Base-by-base conservation (phyloP, 2,113 vertebrate genomes). In the Campylomormyrus numenius region DNA sequence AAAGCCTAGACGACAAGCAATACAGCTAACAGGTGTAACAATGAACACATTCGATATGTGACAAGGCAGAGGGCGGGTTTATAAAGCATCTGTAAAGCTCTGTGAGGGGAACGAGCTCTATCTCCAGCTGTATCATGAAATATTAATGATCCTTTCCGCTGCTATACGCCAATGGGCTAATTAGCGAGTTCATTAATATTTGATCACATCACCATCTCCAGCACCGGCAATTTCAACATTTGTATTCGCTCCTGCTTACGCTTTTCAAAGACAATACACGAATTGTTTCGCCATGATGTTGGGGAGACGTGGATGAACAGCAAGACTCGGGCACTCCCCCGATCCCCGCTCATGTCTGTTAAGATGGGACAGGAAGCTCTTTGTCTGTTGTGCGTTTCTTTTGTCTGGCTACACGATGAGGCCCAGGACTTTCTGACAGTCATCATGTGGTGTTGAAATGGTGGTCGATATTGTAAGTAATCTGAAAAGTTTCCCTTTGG, bases 141-240 rank as follows among this genome's bases (percentile, higher is more conserved):
- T 89, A 91, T 92, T 88, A 90, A 93, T 91, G 87, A 56, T 11
- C 35, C 86, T 90, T 84, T 89, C 89, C 35, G 52, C 89, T 52
- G 87, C 91, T 92, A 84, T 80, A 89, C 85, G 24, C 87, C 91
- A 88, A 90, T 85, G 87, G 53, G 39, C 89, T 89, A 90, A 92
- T 91, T 91, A 92, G 88, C 21, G 56, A 15, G 19, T 53, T 90
- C 87, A 88, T 91, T 92, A 92, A 92, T 91, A 90, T 91, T 92
- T 90, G 56, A 90, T 87, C n/a, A 39, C 13, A 42, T 52, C 77
- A 90, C 91, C 85, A 77, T 91, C 91, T 62, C 42, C 83, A 85
- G 92, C 85, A 27, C 89, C 83, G 58, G 31, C 88, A 87, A 89
- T 91, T 89, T 70, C 83, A 85, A 77, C 89, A 91, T 89, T 1